Conservation (phyloP, 2,888 invertebrate genomes). For the Ectropis crepuscularia region DNA sequence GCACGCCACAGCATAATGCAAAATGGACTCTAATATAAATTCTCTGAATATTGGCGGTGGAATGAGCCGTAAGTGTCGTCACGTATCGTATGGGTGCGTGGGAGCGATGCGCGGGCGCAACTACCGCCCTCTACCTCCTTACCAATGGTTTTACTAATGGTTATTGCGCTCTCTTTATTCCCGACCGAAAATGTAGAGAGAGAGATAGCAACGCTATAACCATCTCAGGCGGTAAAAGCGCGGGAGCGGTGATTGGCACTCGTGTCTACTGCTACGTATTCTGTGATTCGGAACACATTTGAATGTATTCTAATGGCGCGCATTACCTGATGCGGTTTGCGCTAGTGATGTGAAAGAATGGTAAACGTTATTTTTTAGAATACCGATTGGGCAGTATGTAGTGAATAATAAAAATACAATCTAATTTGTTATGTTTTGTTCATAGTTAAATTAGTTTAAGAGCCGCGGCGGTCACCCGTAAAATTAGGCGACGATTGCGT, state of each 20-base stretch:
- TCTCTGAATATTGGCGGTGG: slow-evolving; percentile 12
- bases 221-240: neutral
- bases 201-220: no score
- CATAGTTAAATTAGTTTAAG: no score
- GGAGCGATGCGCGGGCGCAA: slow-evolving; percentile 25
- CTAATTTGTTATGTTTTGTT: neutral
- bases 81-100: slow-evolving; percentile 29
- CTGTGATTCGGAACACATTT: slow-evolving; percentile 29
- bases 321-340: slow-evolving; percentile 17
- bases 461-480: no score
- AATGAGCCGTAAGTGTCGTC: slow-evolving; percentile 23
- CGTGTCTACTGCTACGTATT: slow-evolving; percentile 2
- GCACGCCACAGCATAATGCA: slow-evolving; percentile 5
- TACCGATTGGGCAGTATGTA: no score
- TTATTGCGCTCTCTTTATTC: no score
- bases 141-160: no score
- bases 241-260: slow-evolving; percentile 20
- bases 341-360: neutral
- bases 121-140: neutral
- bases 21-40: slow-evolving; percentile 12
- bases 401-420: no score
- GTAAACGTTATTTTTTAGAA: neutral
- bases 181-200: no score
- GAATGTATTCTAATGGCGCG: slow-evolving; percentile 43
- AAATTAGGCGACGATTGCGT: no score